Percentiles rank a stretch among this genome's conserved stretches.
These are phyloP conservation scores for Scaeva pyrastri DNA, from an alignment of 2,888 invertebrate genomes.

Conservation along the genomic window DNA sequence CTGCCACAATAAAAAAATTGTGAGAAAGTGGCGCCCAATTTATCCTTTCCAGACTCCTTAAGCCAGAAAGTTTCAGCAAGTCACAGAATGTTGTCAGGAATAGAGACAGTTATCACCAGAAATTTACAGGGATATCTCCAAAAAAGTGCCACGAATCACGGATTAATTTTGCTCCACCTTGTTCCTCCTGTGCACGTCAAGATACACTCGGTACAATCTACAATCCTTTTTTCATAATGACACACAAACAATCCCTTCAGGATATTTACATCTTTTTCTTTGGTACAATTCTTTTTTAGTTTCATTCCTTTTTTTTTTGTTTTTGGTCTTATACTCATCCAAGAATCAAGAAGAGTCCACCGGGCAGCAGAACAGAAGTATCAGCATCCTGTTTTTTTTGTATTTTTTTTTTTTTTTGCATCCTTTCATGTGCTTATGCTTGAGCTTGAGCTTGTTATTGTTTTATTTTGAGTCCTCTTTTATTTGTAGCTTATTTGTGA, in stretches of 20 bases:
- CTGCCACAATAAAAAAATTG: too few relatives aligned
- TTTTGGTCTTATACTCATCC: not conserved
- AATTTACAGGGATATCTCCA: too few relatives aligned
- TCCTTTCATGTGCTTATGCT: not conserved
- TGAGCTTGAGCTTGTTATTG: not conserved
- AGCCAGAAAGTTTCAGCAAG: too few relatives aligned
- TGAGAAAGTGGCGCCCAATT: too few relatives aligned
- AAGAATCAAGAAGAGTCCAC: slow-evolving; percentile 24
- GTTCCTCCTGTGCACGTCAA: not conserved
- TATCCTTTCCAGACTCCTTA: too few relatives aligned
- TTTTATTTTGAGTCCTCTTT: slow-evolving; percentile 42
- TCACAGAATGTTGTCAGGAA: too few relatives aligned
- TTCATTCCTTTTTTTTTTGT: not conserved
- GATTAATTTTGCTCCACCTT: too few relatives aligned
- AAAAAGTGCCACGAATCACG: too few relatives aligned
- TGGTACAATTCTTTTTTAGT: slow-evolving; percentile 16
- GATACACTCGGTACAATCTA: not conserved
- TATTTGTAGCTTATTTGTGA: slow-evolving; percentile 52
- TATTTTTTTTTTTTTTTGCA: too few relatives aligned
- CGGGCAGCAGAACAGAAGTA: slow-evolving; percentile 3
- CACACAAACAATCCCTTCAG: slow-evolving; percentile 41
- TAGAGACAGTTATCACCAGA: too few relatives aligned
- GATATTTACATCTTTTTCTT: slow-evolving; percentile 57
- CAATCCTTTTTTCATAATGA: slow-evolving; percentile 58
- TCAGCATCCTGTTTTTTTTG: slow-evolving; percentile 1